A percentile compares a stretch with the other conserved stretches of the same genome.
phyloP scores from a whole-genome alignment of 2,797 vertebrate species.

The Austrolebias charrua region DNA sequence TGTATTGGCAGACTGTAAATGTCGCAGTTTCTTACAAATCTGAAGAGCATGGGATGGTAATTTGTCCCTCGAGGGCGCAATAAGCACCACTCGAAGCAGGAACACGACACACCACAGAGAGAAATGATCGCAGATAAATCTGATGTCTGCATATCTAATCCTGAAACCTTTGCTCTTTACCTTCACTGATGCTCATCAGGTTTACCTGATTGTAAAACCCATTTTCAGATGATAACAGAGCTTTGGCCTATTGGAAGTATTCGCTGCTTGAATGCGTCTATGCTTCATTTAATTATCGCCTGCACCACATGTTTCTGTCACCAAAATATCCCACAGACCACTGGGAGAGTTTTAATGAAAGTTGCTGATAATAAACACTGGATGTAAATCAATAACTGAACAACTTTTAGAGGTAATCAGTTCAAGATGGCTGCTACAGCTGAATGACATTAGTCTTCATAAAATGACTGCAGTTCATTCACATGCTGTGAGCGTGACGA shows the following conservation, averaged over 20 bases:
- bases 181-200: neutral
- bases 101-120: neutral
- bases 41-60: neutral
- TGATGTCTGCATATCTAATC: neutral
- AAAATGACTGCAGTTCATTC: no score
- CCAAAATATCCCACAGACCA: no score
- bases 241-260: neutral
- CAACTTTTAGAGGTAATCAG: no score
- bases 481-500: no score
- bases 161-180: neutral
- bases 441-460: no score
- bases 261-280: no score
- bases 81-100: neutral
- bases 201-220: conserved; percentile 1
- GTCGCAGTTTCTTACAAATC: neutral
- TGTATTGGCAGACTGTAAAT: neutral
- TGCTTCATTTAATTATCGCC: neutral
- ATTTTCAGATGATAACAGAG: neutral
- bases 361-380: no score
- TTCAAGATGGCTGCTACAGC: no score
- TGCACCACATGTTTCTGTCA: neutral
- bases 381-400: no score
- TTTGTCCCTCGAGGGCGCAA: no score
- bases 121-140: conserved; percentile 1
- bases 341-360: no score